phyloP scores from a whole-genome alignment of 2,888 invertebrate species.

The Deilephila porcellus region DNA sequence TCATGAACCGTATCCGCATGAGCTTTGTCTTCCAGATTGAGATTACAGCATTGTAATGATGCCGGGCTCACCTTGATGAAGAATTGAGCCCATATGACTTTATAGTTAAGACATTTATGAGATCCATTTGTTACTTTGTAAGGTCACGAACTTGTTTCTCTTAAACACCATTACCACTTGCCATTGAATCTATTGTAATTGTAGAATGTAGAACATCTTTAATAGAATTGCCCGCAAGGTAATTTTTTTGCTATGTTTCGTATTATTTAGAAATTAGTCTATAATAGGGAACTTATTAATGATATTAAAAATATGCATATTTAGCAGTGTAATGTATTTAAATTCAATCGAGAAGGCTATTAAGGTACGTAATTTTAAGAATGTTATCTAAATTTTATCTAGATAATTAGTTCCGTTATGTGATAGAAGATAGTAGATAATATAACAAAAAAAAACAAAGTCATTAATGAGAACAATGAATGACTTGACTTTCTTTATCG shows the following conservation, averaged over 20 bases:
- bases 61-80: constrained; percentile 66
- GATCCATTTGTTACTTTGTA: constrained; percentile 67
- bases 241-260: background rate
- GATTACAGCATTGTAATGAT: constrained; percentile 49
- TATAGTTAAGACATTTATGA: constrained; percentile 61
- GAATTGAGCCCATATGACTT: constrained; percentile 60
- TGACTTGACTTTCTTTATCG: constrained; percentile 14
- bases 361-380: background rate
- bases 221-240: constrained; percentile 32
- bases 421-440: background rate
- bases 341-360: background rate
- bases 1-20: constrained; percentile 43
- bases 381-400: background rate
- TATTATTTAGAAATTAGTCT: background rate
- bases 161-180: constrained; percentile 36
- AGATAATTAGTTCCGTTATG: background rate
- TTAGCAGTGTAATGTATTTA: background rate
- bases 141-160: constrained; percentile 60
- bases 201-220: constrained; percentile 42
- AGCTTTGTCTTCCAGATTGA: constrained; percentile 54
- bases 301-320: background rate
- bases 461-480: background rate
- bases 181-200: constrained; percentile 42
- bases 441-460: background rate
- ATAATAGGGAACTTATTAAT: background rate